Percentiles rank a stretch among this genome's conserved stretches.
Conservation (phyloP, 2,113 vertebrate species). For the Nipponia nippon region DNA sequence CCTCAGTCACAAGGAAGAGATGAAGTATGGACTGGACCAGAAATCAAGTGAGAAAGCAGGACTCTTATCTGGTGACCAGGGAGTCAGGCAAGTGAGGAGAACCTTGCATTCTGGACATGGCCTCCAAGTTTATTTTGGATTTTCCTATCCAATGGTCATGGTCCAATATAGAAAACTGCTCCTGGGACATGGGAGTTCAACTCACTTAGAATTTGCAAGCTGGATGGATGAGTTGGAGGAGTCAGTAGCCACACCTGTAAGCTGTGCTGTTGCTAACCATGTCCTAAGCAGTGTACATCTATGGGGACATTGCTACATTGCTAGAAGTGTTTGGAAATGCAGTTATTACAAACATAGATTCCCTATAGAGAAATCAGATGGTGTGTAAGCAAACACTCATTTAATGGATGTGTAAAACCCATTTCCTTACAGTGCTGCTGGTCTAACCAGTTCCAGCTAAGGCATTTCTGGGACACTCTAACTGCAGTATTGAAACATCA, state of each 20-base stretch:
- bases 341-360: neutral
- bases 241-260: neutral
- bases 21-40: neutral
- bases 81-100: neutral
- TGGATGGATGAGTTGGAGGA: neutral
- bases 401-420: neutral
- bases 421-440: neutral
- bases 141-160: neutral
- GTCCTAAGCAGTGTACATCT: neutral
- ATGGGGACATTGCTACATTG: neutral
- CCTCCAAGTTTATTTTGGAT: neutral
- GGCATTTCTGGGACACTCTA: neutral
- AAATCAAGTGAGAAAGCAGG: neutral
- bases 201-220: neutral
- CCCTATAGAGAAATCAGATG: neutral
- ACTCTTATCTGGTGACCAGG: neutral
- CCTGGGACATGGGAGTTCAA: neutral
- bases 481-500: neutral
- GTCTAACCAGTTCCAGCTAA: neutral
- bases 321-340: neutral
- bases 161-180: neutral
- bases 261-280: neutral
- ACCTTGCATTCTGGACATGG: neutral
- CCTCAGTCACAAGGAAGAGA: neutral
- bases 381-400: neutral